Base-by-base conservation (phyloP, 1,140 invertebrate genomes). In the Brachionus plicatilis region DNA sequence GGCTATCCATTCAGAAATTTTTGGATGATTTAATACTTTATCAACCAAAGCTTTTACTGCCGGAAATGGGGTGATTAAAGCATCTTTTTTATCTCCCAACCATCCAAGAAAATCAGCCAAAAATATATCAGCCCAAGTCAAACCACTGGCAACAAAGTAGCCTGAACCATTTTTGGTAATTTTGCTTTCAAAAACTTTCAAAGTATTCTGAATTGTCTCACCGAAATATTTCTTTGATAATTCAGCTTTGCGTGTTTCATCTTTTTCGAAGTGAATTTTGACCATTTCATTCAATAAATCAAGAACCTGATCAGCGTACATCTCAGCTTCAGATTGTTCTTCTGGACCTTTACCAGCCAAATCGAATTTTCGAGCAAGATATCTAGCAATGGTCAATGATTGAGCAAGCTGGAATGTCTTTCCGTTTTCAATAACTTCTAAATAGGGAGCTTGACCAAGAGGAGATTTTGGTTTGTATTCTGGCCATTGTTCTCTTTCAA, bases 401-500 rank as follows among this genome's bases (percentile, higher is more conserved):
- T 75, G 66, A 12, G 27, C 17, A 4, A 68, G 41, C 50, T 76
- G 17, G 14, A 50, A 50, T 14, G 45, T 50, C 11, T 76, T 20
- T 14, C 72, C 72, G 45, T 76, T 41, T 41, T 70, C 65, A 17
- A 33, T 24, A 9, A 84, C 45, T 20, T 76, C 68, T 12, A 76
- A 41, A 66, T 37, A 76, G 7, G 83, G 83, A 75, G 56, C 43
- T 76, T 76, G 70, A 37, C 82, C 82, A 45, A 72, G 24, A 20
- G 82, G 82, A 33, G 82, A 17, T 1, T 72, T 70, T 7, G 43
- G 6, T 66, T 84, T 84, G 12, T 60, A 56, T 60, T 75, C 60
- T 41, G 68, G 68, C 83, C 83, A 84, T 47, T 84, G 45, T 41
- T 84, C 83, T 27, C 45, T 41, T 76, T 84, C 60, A 27, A 84